phyloP scores from a whole-genome alignment of 2,888 invertebrate species.

The Sipha maydis region DNA sequence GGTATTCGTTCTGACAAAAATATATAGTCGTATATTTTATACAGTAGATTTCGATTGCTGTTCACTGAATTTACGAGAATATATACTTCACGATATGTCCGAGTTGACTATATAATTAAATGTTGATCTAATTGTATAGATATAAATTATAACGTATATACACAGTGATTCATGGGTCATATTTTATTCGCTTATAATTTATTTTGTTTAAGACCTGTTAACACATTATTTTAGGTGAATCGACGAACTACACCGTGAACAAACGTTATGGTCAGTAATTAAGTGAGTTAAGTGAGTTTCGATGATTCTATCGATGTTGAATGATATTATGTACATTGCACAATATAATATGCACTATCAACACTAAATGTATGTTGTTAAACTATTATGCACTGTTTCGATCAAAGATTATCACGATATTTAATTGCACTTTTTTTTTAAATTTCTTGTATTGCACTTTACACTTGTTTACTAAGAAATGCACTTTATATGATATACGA shows the following conservation, averaged over 20 bases:
- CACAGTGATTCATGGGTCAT: not conserved
- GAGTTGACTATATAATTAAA: too few species aligned
- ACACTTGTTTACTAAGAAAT: not conserved
- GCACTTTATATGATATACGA: not conserved
- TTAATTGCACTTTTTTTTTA: not conserved
- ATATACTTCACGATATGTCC: too few species aligned
- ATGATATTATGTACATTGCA: not conserved
- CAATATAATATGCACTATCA: not conserved
- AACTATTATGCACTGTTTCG: not conserved
- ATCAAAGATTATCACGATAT: not conserved
- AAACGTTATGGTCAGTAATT: not conserved
- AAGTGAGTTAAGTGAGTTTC: slow-evolving; percentile 49
- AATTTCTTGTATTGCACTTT: not conserved
- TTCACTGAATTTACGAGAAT: too few species aligned
- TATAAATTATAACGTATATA: too few species aligned
- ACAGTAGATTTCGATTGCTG: too few species aligned
- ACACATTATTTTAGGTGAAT: slow-evolving; percentile 46
- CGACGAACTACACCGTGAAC: slow-evolving; percentile 6
- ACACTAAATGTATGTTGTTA: slow-evolving; percentile 6
- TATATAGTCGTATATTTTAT: too few species aligned
- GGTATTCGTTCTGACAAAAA: too few species aligned
- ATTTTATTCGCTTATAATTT: not conserved
- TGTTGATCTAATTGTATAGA: too few species aligned
- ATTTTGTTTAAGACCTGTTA: not conserved
- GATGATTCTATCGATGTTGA: not conserved